phyloP scores from a whole-genome alignment of 2,888 invertebrate species.

The Euplexia lucipara region DNA sequence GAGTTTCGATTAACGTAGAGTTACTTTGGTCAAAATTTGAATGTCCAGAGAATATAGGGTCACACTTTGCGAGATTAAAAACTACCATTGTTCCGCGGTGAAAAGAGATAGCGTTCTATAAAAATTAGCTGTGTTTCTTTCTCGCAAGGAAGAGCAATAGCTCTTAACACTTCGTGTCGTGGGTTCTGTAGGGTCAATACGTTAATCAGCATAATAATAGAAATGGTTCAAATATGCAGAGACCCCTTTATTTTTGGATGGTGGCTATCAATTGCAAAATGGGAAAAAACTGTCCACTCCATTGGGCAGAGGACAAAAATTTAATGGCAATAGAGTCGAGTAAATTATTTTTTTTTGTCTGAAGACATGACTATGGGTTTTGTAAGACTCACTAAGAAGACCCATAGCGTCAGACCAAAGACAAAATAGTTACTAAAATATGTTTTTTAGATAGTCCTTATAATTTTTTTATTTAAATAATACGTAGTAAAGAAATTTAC shows the following conservation, averaged over 20 bases:
- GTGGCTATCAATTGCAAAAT: slow-evolving; percentile 89
- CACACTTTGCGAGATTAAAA: slow-evolving; percentile 47
- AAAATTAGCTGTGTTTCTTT: slow-evolving; percentile 38
- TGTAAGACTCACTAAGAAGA: neutral
- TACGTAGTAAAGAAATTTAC: no score
- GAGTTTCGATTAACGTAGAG: slow-evolving; percentile 9
- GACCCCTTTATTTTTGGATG: slow-evolving; percentile 86
- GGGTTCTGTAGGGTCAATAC: slow-evolving; percentile 81
- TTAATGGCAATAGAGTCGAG: slow-evolving; percentile 71
- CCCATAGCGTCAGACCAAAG: no score
- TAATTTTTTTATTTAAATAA: no score
- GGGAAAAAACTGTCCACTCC: slow-evolving; percentile 87
- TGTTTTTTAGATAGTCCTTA: no score
- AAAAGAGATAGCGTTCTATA: slow-evolving; percentile 37
- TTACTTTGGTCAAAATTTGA: slow-evolving; percentile 20
- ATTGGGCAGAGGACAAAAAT: slow-evolving; percentile 79
- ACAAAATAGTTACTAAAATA: no score
- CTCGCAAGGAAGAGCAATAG: slow-evolving; percentile 31
- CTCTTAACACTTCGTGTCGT: slow-evolving; percentile 47
- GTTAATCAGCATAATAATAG: slow-evolving; percentile 89
- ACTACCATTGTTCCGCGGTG: slow-evolving; percentile 37
- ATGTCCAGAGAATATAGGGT: slow-evolving; percentile 48
- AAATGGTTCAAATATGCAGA: slow-evolving; percentile 86
- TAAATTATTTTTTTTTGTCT: neutral
- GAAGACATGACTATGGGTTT: no score